phyloP scores from a whole-genome alignment of 2,113 vertebrate genomes.

The Narcine bancroftii region DNA sequence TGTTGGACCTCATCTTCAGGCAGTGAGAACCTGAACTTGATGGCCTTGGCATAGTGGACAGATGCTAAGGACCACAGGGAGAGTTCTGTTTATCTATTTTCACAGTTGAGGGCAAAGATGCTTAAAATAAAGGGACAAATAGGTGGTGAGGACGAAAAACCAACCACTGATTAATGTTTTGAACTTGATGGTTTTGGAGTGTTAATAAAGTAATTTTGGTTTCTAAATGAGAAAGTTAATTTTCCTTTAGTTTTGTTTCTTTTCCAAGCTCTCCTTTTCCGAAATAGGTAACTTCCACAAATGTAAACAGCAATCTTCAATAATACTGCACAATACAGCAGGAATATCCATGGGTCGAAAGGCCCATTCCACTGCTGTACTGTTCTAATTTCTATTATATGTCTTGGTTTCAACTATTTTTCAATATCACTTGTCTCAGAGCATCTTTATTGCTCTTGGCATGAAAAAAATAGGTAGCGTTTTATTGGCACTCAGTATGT shows the following conservation, averaged over 20 bases:
- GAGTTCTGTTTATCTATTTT: background rate
- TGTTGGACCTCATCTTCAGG: background rate
- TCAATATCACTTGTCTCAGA: background rate
- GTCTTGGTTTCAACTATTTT: background rate
- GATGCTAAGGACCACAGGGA: background rate
- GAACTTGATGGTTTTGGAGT: background rate
- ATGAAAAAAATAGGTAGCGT: background rate
- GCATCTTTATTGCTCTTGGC: background rate
- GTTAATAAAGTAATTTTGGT: background rate
- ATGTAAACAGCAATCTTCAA: background rate
- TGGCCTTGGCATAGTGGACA: background rate
- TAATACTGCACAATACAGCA: background rate
- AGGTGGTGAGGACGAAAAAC: background rate
- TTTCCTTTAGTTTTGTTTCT: background rate
- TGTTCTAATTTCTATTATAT: too few species aligned
- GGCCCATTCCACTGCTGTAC: background rate
- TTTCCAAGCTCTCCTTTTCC: background rate
- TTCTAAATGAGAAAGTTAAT: background rate
- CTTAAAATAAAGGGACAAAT: background rate
- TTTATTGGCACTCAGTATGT: background rate
- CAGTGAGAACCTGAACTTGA: background rate
- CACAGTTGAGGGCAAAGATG: too few species aligned
- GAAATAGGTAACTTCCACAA: background rate
- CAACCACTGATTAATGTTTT: background rate
- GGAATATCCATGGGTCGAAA: background rate